Conservation (phyloP, 1,140 invertebrate genomes). For the Bombus impatiens region DNA sequence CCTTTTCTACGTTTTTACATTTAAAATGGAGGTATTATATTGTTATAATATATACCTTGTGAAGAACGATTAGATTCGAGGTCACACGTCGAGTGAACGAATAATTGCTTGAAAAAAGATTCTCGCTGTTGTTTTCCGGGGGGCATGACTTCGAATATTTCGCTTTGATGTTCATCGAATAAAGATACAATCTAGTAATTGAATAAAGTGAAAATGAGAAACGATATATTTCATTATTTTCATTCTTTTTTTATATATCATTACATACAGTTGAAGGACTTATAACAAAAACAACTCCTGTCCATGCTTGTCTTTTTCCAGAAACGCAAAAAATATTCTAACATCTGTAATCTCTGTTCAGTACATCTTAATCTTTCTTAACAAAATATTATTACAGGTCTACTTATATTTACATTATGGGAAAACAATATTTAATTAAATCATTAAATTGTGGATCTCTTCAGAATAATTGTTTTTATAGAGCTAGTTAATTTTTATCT, state of each 20-base stretch:
- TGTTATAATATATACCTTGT: constrained; percentile 57
- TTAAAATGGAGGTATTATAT: neutral
- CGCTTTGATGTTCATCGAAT: constrained; percentile 75
- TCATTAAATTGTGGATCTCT: too few relatives aligned
- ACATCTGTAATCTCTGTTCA: neutral
- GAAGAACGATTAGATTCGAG: constrained; percentile 72
- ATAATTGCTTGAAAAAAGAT: constrained; percentile 76
- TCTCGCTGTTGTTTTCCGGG: constrained; percentile 69
- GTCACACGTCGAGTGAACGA: constrained; percentile 58
- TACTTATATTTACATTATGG: neutral
- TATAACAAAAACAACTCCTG: neutral
- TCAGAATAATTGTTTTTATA: too few relatives aligned
- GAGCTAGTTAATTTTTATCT: too few relatives aligned
- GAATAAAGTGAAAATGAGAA: constrained; percentile 34
- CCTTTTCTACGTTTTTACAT: too few relatives aligned
- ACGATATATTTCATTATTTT: constrained; percentile 31
- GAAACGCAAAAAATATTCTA: neutral
- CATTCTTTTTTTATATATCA: neutral
- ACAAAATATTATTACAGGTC: neutral
- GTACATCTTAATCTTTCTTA: neutral
- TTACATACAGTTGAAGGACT: neutral
- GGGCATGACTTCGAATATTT: constrained; percentile 72
- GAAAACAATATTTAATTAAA: too few relatives aligned
- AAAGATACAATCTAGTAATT: constrained; percentile 69
- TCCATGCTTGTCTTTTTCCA: neutral